phyloP scores from a whole-genome alignment of 2,797 vertebrate species.

The Babyrousa celebensis region DNA sequence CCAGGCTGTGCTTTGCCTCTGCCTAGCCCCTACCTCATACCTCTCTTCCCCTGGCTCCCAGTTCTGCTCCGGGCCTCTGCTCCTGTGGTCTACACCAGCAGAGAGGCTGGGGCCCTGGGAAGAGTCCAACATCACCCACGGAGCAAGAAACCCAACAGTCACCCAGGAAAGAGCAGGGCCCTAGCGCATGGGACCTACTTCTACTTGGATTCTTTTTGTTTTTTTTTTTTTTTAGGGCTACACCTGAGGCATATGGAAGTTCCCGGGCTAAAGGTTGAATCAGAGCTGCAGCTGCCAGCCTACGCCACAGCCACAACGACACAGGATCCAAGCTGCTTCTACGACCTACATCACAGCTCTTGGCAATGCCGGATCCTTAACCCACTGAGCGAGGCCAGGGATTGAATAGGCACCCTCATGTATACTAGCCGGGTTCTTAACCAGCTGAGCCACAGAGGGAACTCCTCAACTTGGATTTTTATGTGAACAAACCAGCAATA shows the following conservation, averaged over 20 bases:
- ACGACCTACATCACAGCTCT: too few species aligned
- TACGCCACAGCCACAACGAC: too few species aligned
- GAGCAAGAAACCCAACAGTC: neutral
- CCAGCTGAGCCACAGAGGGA: too few species aligned
- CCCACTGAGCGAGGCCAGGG: too few species aligned
- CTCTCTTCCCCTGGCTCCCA: neutral
- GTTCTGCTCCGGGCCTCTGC: neutral
- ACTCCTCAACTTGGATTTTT: neutral
- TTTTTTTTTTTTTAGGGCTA: too few species aligned
- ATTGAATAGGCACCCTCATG: too few species aligned
- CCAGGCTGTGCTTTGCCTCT: neutral
- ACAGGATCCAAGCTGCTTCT: too few species aligned
- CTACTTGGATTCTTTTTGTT: neutral
- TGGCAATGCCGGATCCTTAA: too few species aligned
- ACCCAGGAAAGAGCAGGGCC: neutral
- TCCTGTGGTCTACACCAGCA: rapidly evolving
- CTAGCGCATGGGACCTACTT: neutral
- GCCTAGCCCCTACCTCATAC: neutral
- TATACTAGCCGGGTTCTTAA: too few species aligned
- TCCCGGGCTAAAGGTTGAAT: too few species aligned
- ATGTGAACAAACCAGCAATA: neutral
- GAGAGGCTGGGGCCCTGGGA: neutral
- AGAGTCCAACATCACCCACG: neutral
- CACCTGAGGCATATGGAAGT: too few species aligned
- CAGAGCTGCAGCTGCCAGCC: too few species aligned